Evolutionary conservation across 23 tunicate genomes (phyloP), one percentile per base, ranked within the genome.

Genomic region (Styela plicata): DNA sequence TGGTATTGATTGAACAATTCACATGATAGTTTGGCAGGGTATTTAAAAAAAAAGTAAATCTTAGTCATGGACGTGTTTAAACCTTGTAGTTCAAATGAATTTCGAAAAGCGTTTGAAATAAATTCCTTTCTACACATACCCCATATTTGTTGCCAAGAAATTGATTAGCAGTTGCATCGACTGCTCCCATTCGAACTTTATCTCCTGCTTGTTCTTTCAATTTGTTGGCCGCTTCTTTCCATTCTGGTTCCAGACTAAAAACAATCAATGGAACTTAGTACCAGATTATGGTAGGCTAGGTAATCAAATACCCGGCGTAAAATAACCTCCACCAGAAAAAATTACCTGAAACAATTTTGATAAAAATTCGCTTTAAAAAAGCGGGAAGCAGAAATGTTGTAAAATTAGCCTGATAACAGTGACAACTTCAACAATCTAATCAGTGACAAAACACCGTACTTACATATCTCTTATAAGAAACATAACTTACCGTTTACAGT

Each of bases 81-180:
- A 66, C 10, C 16, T 5, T 5, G 71, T 5, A 10, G 7, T 66
- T 10, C 16, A 17, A 5, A 5, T 66, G 10, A 66, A 5, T 71
- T 71, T 26, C 36, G 17, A 71, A 27, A 71, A 3, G 29, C 29
- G 77, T 3, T 23, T 76, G 21, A 16, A 17, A 0, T 2, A 1
- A n/a, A n/a, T n/a, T n/a, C n/a, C n/a, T n/a, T n/a, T n/a, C n/a
- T n/a, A n/a, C 13, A 86, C 90, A 73, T 32, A 90, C 96, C 75
- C 97, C 97, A 85, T 96, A 96, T 85, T 82, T 65, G 63, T 83
- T 36, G 0, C 94, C 99, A 33, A 83, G 85, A 2, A 70, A 52
- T 67, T 91, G 97, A 70, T 87, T 86, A 0, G 64, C 88, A 33
- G 99, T 96, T 19, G 99, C 99, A 91, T 96, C 99, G 0, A 96